Conservation (phyloP, 2,888 invertebrate species). For the Caenorhabditis macrosperma region DNA sequence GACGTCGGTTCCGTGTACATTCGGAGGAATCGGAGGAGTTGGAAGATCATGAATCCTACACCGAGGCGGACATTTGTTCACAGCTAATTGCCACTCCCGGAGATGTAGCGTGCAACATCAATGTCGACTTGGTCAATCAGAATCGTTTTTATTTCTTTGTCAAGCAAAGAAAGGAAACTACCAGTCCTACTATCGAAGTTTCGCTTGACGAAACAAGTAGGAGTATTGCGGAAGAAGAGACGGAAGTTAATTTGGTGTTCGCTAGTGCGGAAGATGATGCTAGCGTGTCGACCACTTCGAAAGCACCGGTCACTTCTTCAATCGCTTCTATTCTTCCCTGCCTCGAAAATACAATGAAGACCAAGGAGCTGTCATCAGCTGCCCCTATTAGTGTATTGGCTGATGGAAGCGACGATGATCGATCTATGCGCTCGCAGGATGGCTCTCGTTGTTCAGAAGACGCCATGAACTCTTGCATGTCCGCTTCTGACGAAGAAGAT, state of each 20-base stretch:
- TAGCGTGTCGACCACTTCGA: slow-evolving; percentile 18
- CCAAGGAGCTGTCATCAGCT: not conserved
- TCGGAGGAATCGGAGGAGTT: slow-evolving; percentile 47
- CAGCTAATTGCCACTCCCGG: slow-evolving; percentile 29
- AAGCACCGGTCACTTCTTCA: slow-evolving; percentile 28
- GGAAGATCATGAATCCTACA: slow-evolving; percentile 44
- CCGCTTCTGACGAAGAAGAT: slow-evolving; percentile 44
- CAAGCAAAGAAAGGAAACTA: slow-evolving; percentile 37
- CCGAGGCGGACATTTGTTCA: slow-evolving; percentile 45
- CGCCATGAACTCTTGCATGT: slow-evolving; percentile 35
- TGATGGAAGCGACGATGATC: slow-evolving; percentile 35
- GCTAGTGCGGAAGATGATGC: slow-evolving; percentile 56
- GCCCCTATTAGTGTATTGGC: not conserved
- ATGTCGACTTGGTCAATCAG: slow-evolving; percentile 33
- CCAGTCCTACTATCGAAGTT: not conserved
- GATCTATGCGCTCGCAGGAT: slow-evolving; percentile 41
- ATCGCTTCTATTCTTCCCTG: slow-evolving; percentile 17
- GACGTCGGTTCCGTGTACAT: slow-evolving; percentile 42
- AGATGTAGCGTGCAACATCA: slow-evolving; percentile 39
- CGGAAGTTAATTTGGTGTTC: slow-evolving; percentile 57
- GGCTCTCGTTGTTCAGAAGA: slow-evolving; percentile 53
- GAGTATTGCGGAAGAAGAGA: slow-evolving; percentile 28
- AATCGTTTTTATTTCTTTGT: slow-evolving; percentile 58
- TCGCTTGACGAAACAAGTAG: slow-evolving; percentile 20
- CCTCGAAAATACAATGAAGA: slow-evolving; percentile 2